Evolutionary conservation across 2,888 invertebrate genomes (phyloP), one percentile per base, ranked within the genome.

Genomic region (Bellardia pandia): DNA sequence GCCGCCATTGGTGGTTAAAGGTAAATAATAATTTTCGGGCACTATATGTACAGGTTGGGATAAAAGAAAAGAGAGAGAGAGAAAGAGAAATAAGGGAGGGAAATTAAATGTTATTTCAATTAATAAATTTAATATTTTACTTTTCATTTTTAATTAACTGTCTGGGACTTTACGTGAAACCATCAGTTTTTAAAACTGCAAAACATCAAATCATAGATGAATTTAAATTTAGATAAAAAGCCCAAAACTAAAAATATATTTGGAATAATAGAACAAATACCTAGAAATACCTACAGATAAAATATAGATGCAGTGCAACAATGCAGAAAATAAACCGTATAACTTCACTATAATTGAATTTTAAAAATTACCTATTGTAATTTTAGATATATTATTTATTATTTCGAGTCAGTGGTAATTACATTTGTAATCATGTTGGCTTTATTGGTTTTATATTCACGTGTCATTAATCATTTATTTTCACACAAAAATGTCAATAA

Each of bases 1-100:
- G 77, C 90, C 90, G 83, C 90, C 87, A 78, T 87, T 91, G 71
- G 90, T 89, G 81, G 90, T 90, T 89, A 91, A 90, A 85, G 92
- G 91, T 85, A 92, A 90, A 89, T 94, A 94, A 89, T 94, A 96
- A 91, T 95, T 95, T 92, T 96, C 96, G 89, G 95, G 94, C 93
- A 96, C 96, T 96, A 62, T 40, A 79, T 71, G 94, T 72, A 53
- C 11, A 60, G 51, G 51, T 51, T 40, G 14, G 37, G 53, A 8
- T 64, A 62, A 40, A 76, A 37, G 76, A 71, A 64, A 16, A 74
- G 48, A 69, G 23, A 62, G 45, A 86, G 74, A 75, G 33, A 78
- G 53, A 76, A 48, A 74, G 45, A 72, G 66, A 71, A 69, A 45
- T 64, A 23, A 75, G 62, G 71, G 45, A 64, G 23, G 48, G 42